Conservation (phyloP, 2,797 vertebrate genomes). For the Enteromius anoplus region DNA sequence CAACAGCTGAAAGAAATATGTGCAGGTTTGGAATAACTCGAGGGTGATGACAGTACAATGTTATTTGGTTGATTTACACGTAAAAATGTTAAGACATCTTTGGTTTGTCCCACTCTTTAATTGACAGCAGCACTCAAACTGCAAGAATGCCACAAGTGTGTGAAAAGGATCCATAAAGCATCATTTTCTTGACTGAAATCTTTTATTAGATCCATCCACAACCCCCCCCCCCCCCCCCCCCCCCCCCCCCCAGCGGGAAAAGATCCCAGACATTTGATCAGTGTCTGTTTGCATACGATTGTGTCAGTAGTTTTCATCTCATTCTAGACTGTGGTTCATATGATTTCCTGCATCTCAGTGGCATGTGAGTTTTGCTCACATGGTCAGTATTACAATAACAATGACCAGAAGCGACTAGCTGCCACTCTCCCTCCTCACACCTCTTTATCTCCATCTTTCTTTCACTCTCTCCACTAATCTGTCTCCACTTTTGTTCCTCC, state of each 20-base stretch:
- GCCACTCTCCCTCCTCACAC: background rate
- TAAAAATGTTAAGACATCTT: background rate
- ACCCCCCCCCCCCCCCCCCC: background rate
- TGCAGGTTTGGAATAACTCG: background rate
- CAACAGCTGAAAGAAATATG: background rate
- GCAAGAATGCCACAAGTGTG: background rate
- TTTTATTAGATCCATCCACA: background rate
- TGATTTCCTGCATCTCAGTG: constrained; percentile 8
- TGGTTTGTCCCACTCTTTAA: background rate
- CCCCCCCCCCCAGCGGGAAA: background rate
- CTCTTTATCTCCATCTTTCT: constrained; percentile 33
- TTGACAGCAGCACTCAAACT: background rate
- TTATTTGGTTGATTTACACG: background rate
- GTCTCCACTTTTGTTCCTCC: constrained; percentile 41
- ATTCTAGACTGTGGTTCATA: constrained; percentile 23
- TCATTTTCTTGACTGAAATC: background rate
- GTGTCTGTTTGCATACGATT: constrained; percentile 5
- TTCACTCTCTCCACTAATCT: constrained; percentile 35
- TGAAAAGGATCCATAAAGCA: background rate
- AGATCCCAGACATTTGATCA: background rate
- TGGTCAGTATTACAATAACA: constrained; percentile 30
- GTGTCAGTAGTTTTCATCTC: constrained; percentile 18
- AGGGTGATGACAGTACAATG: background rate
- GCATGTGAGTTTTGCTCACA: constrained; percentile 20
- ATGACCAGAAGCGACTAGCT: constrained; percentile 27